Evolutionary conservation across 2,888 invertebrate species (phyloP).

Genomic region (Punctoribates punctum): DNA sequence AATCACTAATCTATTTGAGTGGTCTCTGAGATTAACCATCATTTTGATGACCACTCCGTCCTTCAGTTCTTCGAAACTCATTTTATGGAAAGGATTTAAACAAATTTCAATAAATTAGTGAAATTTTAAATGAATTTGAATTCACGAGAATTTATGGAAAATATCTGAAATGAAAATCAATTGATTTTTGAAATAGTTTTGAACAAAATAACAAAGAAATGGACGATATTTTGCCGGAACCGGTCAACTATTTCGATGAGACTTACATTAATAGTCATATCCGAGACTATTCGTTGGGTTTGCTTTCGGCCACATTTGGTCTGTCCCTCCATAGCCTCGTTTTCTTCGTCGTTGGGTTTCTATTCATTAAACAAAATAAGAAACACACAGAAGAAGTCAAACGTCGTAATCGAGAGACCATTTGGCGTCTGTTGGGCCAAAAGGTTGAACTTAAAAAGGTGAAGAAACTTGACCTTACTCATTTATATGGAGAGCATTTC

Average conservation of each 20-base stretch:
- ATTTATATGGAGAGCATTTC: background rate
- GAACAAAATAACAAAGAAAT: too few species aligned
- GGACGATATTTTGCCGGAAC: too few species aligned
- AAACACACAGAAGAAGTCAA: background rate
- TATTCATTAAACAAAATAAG: background rate
- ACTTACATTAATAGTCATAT: background rate
- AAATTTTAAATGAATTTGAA: too few species aligned
- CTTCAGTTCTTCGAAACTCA: slow-evolving; percentile 1
- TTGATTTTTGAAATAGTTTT: too few species aligned
- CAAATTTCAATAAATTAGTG: background rate
- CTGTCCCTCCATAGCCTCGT: background rate
- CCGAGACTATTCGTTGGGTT: background rate
- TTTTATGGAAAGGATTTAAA: background rate
- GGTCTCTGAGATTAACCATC: background rate
- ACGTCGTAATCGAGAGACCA: background rate
- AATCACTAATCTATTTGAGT: slow-evolving; percentile 4
- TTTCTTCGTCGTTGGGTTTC: background rate
- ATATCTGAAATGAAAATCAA: too few species aligned
- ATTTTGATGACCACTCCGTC: slow-evolving; percentile 31
- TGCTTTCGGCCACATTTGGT: background rate
- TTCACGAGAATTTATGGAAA: too few species aligned
- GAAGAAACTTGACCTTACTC: background rate
- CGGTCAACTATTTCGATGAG: background rate
- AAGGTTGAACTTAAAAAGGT: background rate
- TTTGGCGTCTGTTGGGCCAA: background rate